A percentile compares a stretch with the other conserved stretches of the same genome.
phyloP scores from a whole-genome alignment of 2,888 invertebrate species.

The Taenaris catops region DNA sequence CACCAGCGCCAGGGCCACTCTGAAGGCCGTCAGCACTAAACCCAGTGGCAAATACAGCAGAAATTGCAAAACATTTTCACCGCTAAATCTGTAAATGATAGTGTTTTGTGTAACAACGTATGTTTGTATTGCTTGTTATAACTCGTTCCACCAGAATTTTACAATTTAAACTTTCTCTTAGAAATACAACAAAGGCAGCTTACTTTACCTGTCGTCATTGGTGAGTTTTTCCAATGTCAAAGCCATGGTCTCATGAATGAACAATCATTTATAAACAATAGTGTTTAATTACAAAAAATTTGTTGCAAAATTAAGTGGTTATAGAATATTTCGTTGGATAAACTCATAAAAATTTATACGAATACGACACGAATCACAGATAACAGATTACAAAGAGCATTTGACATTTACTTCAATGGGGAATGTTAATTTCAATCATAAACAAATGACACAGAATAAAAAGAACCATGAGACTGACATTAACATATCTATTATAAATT shows the following conservation, averaged over 20 bases:
- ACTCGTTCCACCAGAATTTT: constrained; percentile 5
- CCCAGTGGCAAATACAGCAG: constrained; percentile 79
- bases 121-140: constrained; percentile 1
- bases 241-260: constrained; percentile 44
- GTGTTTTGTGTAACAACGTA: background rate
- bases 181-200: constrained; percentile 22
- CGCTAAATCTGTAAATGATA: constrained; percentile 67
- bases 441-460: too few species aligned
- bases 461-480: too few species aligned
- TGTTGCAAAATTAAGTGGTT: constrained; percentile 7
- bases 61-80: constrained; percentile 70
- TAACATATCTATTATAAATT: too few species aligned
- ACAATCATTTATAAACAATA: constrained; percentile 4
- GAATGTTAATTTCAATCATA: too few species aligned
- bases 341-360: constrained; percentile 13
- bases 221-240: constrained; percentile 64
- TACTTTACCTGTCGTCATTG: constrained; percentile 63
- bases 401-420: too few species aligned
- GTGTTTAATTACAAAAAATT: constrained; percentile 6
- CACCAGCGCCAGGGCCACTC: constrained; percentile 70
- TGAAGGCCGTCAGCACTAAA: constrained; percentile 65
- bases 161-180: constrained; percentile 51
- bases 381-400: constrained; percentile 1
- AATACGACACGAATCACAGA: constrained; percentile 21
- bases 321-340: constrained; percentile 16